Percentiles rank a stretch among this genome's conserved stretches.
Evolutionary conservation across 2,113 vertebrate species (phyloP).

Genomic region (Engraulis encrasicolus): DNA sequence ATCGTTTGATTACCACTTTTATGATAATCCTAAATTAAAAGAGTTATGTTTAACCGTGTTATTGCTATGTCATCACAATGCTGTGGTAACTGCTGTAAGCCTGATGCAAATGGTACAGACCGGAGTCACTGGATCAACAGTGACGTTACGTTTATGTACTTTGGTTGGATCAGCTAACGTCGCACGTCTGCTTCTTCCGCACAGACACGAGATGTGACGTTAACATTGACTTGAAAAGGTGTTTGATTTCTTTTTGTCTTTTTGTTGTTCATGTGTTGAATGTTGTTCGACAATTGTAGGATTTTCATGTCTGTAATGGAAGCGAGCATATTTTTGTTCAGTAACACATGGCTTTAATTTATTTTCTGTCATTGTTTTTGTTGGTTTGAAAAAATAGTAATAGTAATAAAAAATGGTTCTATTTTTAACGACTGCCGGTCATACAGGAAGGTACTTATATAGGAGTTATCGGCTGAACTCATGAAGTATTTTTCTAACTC

Average conservation of each 20-base stretch:
- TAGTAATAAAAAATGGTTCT: background rate
- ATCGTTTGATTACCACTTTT: constrained; percentile 4
- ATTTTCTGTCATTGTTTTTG: background rate
- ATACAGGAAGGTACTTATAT: constrained; percentile 5
- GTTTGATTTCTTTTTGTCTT: background rate
- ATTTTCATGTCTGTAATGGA: background rate
- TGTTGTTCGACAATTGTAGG: background rate
- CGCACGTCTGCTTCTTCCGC: background rate
- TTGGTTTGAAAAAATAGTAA: background rate
- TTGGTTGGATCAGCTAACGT: background rate
- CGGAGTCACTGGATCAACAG: background rate
- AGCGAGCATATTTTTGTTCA: background rate
- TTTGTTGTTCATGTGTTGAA: constrained; percentile 9
- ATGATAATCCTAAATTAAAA: background rate
- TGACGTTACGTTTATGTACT: background rate
- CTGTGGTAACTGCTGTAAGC: constrained; percentile 7
- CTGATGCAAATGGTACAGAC: background rate
- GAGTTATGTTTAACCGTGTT: background rate
- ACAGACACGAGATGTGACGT: background rate
- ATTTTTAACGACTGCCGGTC: background rate
- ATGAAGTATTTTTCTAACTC: constrained; percentile 12
- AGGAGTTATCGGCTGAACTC: background rate
- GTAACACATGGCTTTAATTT: background rate
- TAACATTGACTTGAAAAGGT: background rate
- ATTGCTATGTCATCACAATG: background rate